Base-by-base conservation (phyloP, 1,140 invertebrate genomes). In the Onthophagus taurus region DNA sequence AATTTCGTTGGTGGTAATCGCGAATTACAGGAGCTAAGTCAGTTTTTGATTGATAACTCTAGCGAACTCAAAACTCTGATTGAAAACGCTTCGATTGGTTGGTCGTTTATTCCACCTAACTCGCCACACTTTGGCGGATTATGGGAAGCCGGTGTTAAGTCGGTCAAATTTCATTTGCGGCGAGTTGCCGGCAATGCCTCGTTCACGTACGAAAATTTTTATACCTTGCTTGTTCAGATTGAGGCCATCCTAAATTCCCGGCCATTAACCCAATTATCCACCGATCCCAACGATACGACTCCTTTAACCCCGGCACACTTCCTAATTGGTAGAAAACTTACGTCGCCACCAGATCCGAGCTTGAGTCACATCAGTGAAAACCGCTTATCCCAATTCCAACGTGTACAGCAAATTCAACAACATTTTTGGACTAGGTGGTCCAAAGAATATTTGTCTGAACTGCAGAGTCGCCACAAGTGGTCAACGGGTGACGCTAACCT, bases 101-200 rank as follows among this genome's bases (percentile, higher is more conserved):
- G 35, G 35, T 12, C 7, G 6, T 37, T 37, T 21, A 37, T 19
- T 19, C 18, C 35, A 9, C 14, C 35, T 8, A 7, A 18, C 6
- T 18, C 14, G n/a, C 35, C 35, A 11, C 13, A 37, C 18, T 37
- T 37, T 37, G 35, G 35, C 2, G 18, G 35, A 8, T n/a, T 37
- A 9, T 37, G 35, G 35, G 35, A 37, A 37, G 18, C 35, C 3
- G 35, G 35, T 4, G 19, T 37, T 12, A 37, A 37, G 20, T 16
- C 13, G 6, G 18, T 13, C 17, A 37, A 37, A 37, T 18, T 16
- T 37, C 35, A 19, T 16, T 19, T 37, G 12, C 17, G 20, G 20
- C 14, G 35, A 18, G 18, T 37, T 19, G 12, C 20, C 17, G 18
- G 13, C 11, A 9, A 37, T n/a, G 18, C 35, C 17, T n/a, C 16